Conservation (phyloP, 2,113 vertebrate genomes). For the Aegypius monachus region DNA sequence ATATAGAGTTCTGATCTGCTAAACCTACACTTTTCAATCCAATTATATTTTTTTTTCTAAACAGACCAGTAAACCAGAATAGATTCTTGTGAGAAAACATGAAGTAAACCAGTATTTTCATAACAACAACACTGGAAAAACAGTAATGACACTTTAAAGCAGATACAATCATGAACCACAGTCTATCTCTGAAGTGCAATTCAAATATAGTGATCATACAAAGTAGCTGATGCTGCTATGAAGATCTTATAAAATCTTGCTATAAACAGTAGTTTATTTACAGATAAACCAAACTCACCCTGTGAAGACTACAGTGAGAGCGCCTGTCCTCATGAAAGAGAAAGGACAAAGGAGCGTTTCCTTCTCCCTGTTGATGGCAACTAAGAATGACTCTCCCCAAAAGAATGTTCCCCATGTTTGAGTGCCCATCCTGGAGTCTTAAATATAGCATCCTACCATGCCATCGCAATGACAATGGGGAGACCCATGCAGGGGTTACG, state of each 20-base stretch:
- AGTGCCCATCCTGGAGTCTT: conserved; percentile 63
- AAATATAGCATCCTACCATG: conserved; percentile 73
- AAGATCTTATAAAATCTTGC: neutral
- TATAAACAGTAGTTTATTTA: neutral
- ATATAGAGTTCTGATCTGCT: neutral
- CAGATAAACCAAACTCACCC: conserved; percentile 33
- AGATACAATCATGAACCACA: neutral
- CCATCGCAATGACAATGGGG: conserved; percentile 69
- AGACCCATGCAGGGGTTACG: neutral
- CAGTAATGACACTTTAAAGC: neutral
- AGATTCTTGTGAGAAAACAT: neutral
- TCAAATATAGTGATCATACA: neutral
- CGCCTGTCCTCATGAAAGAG: neutral
- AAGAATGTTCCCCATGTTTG: conserved; percentile 71
- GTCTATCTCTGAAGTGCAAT: neutral
- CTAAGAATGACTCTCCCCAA: conserved; percentile 40
- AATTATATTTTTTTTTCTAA: neutral
- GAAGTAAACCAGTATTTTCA: neutral
- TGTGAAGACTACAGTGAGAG: neutral
- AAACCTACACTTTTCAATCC: neutral
- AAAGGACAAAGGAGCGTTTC: conserved; percentile 28
- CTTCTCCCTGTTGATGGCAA: conserved; percentile 20
- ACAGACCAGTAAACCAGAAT: neutral
- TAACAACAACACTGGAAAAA: neutral
- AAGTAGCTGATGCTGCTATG: neutral